A percentile compares a stretch with the other conserved stretches of the same genome.
Conservation (phyloP, 2,888 invertebrate genomes). For the Philereme transversata region DNA sequence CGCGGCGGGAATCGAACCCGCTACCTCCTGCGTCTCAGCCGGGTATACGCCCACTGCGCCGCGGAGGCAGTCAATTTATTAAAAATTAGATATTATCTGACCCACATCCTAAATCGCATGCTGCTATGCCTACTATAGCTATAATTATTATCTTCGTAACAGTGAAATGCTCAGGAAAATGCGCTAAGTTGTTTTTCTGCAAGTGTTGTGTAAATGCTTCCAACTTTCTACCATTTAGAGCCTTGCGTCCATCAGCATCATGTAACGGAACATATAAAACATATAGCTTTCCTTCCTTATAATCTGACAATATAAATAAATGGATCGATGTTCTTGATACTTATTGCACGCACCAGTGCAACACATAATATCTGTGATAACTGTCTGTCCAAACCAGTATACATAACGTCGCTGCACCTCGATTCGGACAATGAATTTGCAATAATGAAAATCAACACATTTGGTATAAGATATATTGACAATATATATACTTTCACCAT, state of each 20-base stretch:
- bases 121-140: constrained; percentile 1
- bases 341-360: constrained; percentile 3
- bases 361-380: background rate
- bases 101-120: constrained; percentile 6
- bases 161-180: constrained; percentile 28
- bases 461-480: too few species aligned
- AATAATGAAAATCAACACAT: too few species aligned
- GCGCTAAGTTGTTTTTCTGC: constrained; percentile 40
- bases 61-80: too few species aligned
- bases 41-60: too few species aligned
- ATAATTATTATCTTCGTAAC: constrained; percentile 24
- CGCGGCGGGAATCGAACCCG: too few species aligned
- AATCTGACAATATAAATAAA: constrained; percentile 13
- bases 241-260: constrained; percentile 26
- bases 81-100: too few species aligned
- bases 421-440: background rate
- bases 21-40: too few species aligned
- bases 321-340: background rate
- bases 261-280: constrained; percentile 11
- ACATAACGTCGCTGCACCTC: background rate
- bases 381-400: background rate
- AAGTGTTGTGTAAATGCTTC: constrained; percentile 46
- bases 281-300: constrained; percentile 17
- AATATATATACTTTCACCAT: too few species aligned
- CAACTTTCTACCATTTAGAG: constrained; percentile 48